A percentile compares a stretch with the other conserved stretches of the same genome.
Evolutionary conservation across 1,140 invertebrate genomes (phyloP).

Genomic region (Drosophila seguyi): DNA sequence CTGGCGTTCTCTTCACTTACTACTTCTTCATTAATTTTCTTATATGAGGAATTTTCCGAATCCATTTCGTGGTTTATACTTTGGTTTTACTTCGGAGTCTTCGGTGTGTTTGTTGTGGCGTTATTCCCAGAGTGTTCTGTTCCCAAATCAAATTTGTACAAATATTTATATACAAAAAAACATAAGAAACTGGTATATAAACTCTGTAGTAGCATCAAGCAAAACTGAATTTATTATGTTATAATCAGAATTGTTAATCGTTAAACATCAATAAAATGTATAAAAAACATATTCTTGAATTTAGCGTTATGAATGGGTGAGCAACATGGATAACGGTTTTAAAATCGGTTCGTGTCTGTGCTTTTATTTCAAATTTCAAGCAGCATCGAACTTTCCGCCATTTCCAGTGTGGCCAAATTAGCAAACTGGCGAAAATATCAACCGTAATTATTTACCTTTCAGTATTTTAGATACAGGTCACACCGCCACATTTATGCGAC

Average conservation of each 20-base stretch:
- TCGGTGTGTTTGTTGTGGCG: not conserved
- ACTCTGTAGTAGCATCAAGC: too few relatives aligned
- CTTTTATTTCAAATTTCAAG: not conserved
- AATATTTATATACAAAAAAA: not conserved
- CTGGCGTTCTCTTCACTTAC: not conserved
- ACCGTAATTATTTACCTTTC: not conserved
- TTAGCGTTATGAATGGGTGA: too few relatives aligned
- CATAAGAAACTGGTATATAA: too few relatives aligned
- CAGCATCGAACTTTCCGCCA: not conserved
- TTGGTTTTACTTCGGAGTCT: not conserved
- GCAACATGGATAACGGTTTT: too few relatives aligned
- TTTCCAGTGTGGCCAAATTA: not conserved
- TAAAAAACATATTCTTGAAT: too few relatives aligned
- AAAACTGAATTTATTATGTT: too few relatives aligned
- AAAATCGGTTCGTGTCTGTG: not conserved
- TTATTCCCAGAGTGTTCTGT: conserved; percentile 1
- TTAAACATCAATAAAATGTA: too few relatives aligned
- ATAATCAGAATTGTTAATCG: too few relatives aligned
- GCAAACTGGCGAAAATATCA: not conserved
- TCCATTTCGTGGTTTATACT: not conserved
- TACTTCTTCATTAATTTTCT: not conserved
- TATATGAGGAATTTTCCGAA: not conserved
- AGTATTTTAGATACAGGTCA: not conserved
- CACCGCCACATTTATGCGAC: not conserved
- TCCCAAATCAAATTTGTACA: not conserved